These are phyloP conservation scores for Lepus oiostolus DNA, from an alignment of 2,797 vertebrate genomes.

Conservation along the genomic window DNA sequence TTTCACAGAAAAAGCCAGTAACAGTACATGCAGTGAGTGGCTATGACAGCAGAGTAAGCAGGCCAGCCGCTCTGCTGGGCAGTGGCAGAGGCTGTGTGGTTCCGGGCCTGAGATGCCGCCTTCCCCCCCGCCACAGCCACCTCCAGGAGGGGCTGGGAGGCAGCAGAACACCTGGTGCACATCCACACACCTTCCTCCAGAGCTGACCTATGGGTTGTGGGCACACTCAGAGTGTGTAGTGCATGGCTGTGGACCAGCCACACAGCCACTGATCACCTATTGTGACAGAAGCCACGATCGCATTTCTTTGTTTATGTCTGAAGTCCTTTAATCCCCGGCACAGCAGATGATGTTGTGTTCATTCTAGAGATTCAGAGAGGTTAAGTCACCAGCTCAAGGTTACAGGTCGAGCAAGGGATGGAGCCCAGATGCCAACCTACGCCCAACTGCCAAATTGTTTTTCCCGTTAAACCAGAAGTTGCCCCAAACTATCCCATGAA, in stretches of 20 bases:
- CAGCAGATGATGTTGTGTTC: too few species aligned
- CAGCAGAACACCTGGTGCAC: neutral
- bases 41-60: neutral
- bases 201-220: accelerated
- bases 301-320: neutral
- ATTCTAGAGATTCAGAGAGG: neutral
- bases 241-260: neutral
- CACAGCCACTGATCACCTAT: neutral
- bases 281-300: neutral
- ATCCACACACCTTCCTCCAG: accelerated
- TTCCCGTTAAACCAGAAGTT: neutral
- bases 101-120: neutral
- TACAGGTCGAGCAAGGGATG: neutral
- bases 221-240: too few species aligned
- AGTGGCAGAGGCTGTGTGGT: neutral
- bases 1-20: neutral
- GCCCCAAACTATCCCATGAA: too few species aligned
- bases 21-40: neutral
- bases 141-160: neutral
- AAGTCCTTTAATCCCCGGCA: neutral
- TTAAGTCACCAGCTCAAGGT: neutral
- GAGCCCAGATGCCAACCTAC: neutral
- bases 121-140: neutral
- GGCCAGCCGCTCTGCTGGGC: neutral
- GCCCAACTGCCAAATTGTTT: neutral